Conservation (phyloP, 1,140 invertebrate genomes). For the Oreohelix idahoensis region DNA sequence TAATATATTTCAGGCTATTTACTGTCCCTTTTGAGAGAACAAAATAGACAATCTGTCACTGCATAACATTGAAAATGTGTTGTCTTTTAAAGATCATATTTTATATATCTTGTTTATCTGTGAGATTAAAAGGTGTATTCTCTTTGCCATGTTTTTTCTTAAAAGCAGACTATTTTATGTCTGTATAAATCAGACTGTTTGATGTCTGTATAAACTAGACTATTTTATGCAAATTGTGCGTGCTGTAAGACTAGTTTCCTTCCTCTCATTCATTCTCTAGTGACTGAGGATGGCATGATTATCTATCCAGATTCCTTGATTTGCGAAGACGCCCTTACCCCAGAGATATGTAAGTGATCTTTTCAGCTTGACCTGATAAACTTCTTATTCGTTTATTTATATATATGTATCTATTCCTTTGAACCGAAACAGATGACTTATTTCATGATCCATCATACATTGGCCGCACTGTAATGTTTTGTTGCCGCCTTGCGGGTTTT, state of each 20-base stretch:
- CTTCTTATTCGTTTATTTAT: constrained; percentile 21
- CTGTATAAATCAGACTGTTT: not conserved
- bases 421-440: too few species aligned
- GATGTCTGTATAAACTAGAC: constrained; percentile 28
- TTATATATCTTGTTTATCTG: too few species aligned
- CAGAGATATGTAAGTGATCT: constrained; percentile 61
- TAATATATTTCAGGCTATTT: too few species aligned
- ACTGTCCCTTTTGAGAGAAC: too few species aligned
- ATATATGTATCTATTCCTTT: not conserved
- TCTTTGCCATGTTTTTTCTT: not conserved
- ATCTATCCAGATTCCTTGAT: constrained; percentile 40
- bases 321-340: constrained; percentile 49
- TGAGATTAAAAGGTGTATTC: not conserved
- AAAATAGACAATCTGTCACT: too few species aligned
- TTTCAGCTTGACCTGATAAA: constrained; percentile 7
- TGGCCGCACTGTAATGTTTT: too few species aligned
- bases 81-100: too few species aligned
- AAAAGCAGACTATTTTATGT: too few species aligned
- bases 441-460: too few species aligned
- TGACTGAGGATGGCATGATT: constrained; percentile 60
- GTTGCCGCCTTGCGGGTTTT: too few species aligned
- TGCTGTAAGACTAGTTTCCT: constrained; percentile 24
- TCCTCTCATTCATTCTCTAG: constrained; percentile 55
- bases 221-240: constrained; percentile 23
- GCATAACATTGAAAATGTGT: too few species aligned